Base-by-base conservation (phyloP, 92 coral and sea anemone species). In the Zoanthus solanderi region DNA sequence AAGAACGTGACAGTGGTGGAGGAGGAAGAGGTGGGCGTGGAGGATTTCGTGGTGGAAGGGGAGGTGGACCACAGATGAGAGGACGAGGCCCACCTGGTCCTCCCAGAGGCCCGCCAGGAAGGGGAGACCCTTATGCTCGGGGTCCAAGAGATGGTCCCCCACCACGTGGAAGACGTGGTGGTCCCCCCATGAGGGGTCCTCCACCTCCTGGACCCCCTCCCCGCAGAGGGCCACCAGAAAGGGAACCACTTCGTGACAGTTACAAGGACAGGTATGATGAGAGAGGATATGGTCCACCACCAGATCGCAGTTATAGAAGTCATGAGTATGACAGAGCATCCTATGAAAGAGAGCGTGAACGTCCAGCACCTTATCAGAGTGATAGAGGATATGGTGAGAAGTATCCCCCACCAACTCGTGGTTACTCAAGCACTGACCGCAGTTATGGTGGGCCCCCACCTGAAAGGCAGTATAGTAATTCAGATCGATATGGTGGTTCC, bases 331-430 rank as follows among this genome's bases (percentile, higher is more conserved):
- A 91, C n/a, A 84, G 94, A 42, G 96, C 95, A 0, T 92, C 92
- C 11, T 94, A 94, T 66, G 96, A 95, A 0, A 86, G 96, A 46
- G 91, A 95, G 65, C 93, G 89, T 29, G 90, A 91, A 15, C 92
- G 92, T 16, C 94, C 94, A 56, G 94, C 89, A 68, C 89, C 90
- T 65, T 95, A 95, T 61, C 78, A 83, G 44, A 91, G 85, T 93
- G 94, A 94, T 23, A 58, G 94, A 28, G 94, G 89, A 2, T 76
- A 86, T 87, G 90, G 69, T 72, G 92, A 78, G 47, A 94, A 92
- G 85, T 94, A 94, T 50, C 95, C 98, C 63, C 98, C 98, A 2
- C 98, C 90, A 56, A 89, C 90, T 17, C 93, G 98, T 75, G 78
- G 89, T 57, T 95, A 93, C 83, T 95, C 98, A 28, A 87, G 92